A percentile compares a stretch with the other conserved stretches of the same genome.
phyloP scores from a whole-genome alignment of 30 jellyfish, hydroid and myxozoan species.

The Pseudorhiza aurosa region DNA sequence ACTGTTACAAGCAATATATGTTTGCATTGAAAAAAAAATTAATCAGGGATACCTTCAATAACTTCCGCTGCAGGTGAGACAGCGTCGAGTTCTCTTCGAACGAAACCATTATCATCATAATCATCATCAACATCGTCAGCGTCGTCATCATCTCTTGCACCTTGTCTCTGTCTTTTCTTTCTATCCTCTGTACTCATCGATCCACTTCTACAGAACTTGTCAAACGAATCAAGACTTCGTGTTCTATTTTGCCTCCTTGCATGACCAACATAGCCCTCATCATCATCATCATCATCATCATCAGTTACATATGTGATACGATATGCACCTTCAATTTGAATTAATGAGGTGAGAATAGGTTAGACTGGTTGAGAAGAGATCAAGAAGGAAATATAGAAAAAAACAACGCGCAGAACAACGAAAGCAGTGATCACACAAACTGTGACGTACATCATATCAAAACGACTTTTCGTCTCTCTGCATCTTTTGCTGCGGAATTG shows the following conservation, averaged over 20 bases:
- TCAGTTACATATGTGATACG: slow-evolving; percentile 77
- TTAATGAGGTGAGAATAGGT: too few relatives aligned
- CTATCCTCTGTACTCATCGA: slow-evolving; percentile 39
- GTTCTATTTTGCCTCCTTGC: slow-evolving; percentile 18
- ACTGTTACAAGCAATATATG: too few relatives aligned
- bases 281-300: slow-evolving; percentile 61
- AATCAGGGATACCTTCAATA: slow-evolving; percentile 34
- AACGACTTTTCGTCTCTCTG: too few relatives aligned
- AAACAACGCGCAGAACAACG: too few relatives aligned
- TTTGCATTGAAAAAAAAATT: too few relatives aligned
- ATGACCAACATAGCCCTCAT: not conserved
- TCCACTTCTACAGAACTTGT: slow-evolving; percentile 87
- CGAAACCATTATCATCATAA: slow-evolving; percentile 6
- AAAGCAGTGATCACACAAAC: too few relatives aligned
- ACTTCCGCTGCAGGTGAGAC: slow-evolving; percentile 36
- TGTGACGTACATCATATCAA: too few relatives aligned
- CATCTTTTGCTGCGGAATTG: too few relatives aligned
- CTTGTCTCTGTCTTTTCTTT: not conserved
- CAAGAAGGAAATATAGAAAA: too few relatives aligned
- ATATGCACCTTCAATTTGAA: slow-evolving; percentile 63
- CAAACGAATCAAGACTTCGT: slow-evolving; percentile 83
- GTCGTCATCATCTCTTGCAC: not conserved
- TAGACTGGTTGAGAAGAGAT: too few relatives aligned
- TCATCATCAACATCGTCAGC: slow-evolving; percentile 39
- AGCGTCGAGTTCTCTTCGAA: slow-evolving; percentile 15